Evolutionary conservation across 2,797 vertebrate genomes (phyloP), one percentile per base, ranked within the genome.

Genomic region (Chaenodraco wilsoni): DNA sequence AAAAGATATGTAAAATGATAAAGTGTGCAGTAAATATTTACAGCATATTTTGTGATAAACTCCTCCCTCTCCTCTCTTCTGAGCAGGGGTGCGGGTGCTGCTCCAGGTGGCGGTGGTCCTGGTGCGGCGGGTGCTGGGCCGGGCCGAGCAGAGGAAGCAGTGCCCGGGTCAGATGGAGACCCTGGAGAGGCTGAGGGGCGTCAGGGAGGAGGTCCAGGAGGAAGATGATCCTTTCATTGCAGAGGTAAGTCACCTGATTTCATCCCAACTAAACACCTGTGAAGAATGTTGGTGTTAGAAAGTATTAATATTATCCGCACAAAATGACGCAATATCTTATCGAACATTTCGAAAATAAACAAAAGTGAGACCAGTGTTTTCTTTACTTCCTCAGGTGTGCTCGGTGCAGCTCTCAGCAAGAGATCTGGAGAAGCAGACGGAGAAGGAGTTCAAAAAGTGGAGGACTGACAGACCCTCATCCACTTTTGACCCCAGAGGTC

Each of bases 131-230:
- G 95, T 94, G 1, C 87, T 97, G 78, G 96, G 96, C 46, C 92
- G 94, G 3, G 80, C 92, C 0, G 94, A 96, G 5, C 95, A 95
- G 84, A 92, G 95, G 55, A 93, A 91, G 67, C 93, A 93, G 80
- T 97, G 96, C 19, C 88, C 92, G 0, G 96, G 95, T 4, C 94
- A 96, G 84, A 94, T 97, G 94, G 96, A 97, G 90, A 97, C 96
- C 0, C 92, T 97, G 41, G 95, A 96, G 66, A 93, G 79, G 75
- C 92, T 97, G 45, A 92, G 96, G 70, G 88, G 89, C 0, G 89
- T 97, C 64, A 94, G 91, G 45, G 84, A 93, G 0, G 11, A 87
- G 11, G 89, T 95, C 69, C 91, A 95, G 50, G 92, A 94, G 63
- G 95, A 95, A 59, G 92, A 95, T 0, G 94, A 96, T 1, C 9